Evolutionary conservation across 2,113 vertebrate species (phyloP).

Genomic region (Xyrauchen texanus): DNA sequence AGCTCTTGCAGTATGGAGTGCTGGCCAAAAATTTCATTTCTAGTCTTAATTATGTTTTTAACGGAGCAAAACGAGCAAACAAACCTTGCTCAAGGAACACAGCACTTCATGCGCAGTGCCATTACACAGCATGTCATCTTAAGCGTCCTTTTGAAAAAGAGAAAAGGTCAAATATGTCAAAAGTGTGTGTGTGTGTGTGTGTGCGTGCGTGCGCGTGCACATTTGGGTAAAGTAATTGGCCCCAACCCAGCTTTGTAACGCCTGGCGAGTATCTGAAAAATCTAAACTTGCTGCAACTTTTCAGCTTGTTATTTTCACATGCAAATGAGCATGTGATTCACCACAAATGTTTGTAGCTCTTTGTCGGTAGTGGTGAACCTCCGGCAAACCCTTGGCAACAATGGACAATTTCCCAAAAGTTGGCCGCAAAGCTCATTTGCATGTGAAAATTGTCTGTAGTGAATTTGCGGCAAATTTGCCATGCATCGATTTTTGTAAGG

Average conservation of each 20-base stretch:
- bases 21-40: constrained; percentile 43
- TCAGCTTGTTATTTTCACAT: too few species aligned
- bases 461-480: too few species aligned
- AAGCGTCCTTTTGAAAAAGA: constrained; percentile 18
- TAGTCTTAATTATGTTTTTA: constrained; percentile 50
- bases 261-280: constrained; percentile 1
- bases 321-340: too few species aligned
- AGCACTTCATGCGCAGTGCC: constrained; percentile 41
- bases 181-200: not conserved
- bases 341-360: too few species aligned
- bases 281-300: too few species aligned
- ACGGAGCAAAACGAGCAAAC: constrained; percentile 41
- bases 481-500: not conserved
- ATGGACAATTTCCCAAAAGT: too few species aligned
- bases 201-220: too few species aligned
- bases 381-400: too few species aligned
- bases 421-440: too few species aligned
- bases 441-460: too few species aligned
- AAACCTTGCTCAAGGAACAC: constrained; percentile 39
- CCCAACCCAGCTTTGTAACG: constrained; percentile 34
- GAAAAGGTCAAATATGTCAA: constrained; percentile 29
- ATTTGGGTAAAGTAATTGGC: not conserved
- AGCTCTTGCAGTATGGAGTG: constrained; percentile 34
- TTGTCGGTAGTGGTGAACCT: too few species aligned
- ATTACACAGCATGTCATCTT: constrained; percentile 39